phyloP scores from a whole-genome alignment of 2,888 invertebrate genomes.

The Pterobdella sp. region DNA sequence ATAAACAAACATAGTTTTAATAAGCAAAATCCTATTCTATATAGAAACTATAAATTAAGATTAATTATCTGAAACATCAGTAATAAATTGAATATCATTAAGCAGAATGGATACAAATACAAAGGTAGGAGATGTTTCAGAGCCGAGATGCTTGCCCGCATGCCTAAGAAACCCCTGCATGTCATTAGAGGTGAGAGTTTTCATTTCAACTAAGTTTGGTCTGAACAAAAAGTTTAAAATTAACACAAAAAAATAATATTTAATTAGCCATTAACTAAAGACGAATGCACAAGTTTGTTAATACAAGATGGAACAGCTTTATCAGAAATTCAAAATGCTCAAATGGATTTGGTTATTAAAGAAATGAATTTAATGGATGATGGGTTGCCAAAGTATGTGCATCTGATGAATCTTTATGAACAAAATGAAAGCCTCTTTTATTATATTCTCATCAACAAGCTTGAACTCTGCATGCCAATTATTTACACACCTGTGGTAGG shows the following conservation, averaged over 20 bases:
- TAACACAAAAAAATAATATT: neutral
- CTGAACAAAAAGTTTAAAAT: neutral
- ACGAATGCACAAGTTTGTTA: neutral
- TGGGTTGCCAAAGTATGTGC: constrained; percentile 54
- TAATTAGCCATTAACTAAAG: neutral
- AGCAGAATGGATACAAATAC: neutral
- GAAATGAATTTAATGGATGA: constrained; percentile 60
- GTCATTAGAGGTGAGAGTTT: neutral
- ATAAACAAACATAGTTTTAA: neutral
- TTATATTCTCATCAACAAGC: constrained; percentile 62
- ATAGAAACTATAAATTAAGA: neutral
- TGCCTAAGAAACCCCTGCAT: neutral
- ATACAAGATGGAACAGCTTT: neutral
- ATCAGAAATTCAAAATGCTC: constrained; percentile 42
- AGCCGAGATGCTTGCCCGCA: neutral
- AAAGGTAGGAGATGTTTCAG: neutral
- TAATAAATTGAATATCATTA: neutral
- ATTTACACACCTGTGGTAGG: constrained; percentile 99
- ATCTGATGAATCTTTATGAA: constrained; percentile 61
- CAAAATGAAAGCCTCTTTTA: constrained; percentile 93
- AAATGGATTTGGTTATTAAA: constrained; percentile 62
- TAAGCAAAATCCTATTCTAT: neutral
- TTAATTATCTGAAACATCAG: neutral
- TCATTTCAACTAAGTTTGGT: neutral
- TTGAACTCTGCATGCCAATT: constrained; percentile 72